phyloP scores from a whole-genome alignment of 2,888 invertebrate genomes.

The Erebia ligea region DNA sequence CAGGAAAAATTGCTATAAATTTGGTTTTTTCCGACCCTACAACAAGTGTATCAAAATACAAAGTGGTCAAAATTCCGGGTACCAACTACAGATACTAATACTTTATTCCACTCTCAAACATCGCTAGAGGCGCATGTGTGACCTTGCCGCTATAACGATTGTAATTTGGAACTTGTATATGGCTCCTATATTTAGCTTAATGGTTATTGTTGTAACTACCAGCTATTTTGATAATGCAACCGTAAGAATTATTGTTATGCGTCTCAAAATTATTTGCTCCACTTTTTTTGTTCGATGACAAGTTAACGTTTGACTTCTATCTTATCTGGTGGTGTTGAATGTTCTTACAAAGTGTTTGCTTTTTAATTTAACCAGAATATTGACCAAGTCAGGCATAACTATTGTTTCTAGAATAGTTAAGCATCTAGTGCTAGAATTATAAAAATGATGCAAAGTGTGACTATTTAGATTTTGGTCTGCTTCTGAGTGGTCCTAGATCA shows the following conservation, averaged over 20 bases:
- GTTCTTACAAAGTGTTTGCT: too few relatives aligned
- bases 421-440: too few relatives aligned
- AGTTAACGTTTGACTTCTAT: neutral
- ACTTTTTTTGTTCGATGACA: constrained; percentile 1
- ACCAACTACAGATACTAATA: constrained; percentile 53
- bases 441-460: too few relatives aligned
- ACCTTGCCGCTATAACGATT: constrained; percentile 59
- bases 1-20: neutral
- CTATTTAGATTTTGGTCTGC: too few relatives aligned
- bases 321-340: too few relatives aligned
- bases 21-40: constrained; percentile 30
- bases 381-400: too few relatives aligned
- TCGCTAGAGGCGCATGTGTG: constrained; percentile 50
- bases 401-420: too few relatives aligned
- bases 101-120: constrained; percentile 57
- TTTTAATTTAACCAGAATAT: neutral
- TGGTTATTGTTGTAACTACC: constrained; percentile 32
- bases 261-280: neutral
- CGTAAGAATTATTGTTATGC: constrained; percentile 10
- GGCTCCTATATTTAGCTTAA: constrained; percentile 43
- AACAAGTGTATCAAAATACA: constrained; percentile 27
- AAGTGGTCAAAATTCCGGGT: constrained; percentile 58
- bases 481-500: too few relatives aligned
- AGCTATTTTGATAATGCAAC: constrained; percentile 26
- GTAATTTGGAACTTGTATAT: constrained; percentile 52